These are phyloP conservation scores for Eumeta japonica DNA, from an alignment of 1,140 invertebrate genomes.

Conservation along the genomic window DNA sequence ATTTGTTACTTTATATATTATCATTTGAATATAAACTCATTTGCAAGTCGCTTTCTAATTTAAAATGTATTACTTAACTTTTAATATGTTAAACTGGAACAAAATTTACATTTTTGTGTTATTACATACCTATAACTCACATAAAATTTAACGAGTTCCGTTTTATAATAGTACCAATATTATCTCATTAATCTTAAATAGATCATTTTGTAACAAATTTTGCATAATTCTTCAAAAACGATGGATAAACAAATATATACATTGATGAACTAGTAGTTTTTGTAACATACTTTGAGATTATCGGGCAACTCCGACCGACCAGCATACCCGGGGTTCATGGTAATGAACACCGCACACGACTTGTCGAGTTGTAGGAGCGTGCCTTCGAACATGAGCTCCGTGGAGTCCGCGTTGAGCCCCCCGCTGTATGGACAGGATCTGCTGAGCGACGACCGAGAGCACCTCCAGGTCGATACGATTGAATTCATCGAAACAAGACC, in stretches of 20 bases:
- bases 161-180: too few relatives aligned
- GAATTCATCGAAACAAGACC: conserved; percentile 98
- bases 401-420: conserved; percentile 75
- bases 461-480: conserved; percentile 84
- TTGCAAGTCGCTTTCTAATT: too few relatives aligned
- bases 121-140: too few relatives aligned
- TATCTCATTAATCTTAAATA: too few relatives aligned
- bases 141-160: too few relatives aligned
- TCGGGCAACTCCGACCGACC: conserved; percentile 89
- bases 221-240: too few relatives aligned
- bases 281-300: conserved; percentile 86
- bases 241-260: too few relatives aligned
- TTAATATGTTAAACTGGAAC: too few relatives aligned
- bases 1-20: background rate
- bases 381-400: conserved; percentile 84
- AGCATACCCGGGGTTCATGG: conserved; percentile 95
- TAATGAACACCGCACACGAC: conserved; percentile 93
- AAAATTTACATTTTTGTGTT: too few relatives aligned
- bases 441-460: conserved; percentile 88
- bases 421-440: conserved; percentile 78
- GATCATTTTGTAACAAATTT: too few relatives aligned
- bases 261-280: too few relatives aligned
- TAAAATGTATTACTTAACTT: too few relatives aligned
- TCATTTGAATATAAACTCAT: background rate
- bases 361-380: conserved; percentile 83